phyloP scores from a whole-genome alignment of 2,888 invertebrate species.

The Margaritifera margaritifera region DNA sequence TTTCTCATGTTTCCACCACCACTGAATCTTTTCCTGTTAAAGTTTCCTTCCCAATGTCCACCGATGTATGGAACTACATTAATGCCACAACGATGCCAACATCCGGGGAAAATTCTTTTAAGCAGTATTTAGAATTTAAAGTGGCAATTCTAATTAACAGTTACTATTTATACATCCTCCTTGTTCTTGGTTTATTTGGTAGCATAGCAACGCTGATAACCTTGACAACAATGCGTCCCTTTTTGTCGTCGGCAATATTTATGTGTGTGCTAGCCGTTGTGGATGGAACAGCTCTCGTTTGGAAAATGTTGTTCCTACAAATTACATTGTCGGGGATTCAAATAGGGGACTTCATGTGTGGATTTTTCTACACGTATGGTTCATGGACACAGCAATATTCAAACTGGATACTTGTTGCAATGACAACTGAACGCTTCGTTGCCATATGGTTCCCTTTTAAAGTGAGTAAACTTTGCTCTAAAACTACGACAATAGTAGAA shows the following conservation, averaged over 20 bases:
- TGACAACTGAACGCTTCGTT: constrained; percentile 62
- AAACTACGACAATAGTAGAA: constrained; percentile 30
- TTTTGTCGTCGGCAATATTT: constrained; percentile 52
- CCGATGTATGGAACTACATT: background rate
- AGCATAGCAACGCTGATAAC: constrained; percentile 56
- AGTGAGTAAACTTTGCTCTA: constrained; percentile 50
- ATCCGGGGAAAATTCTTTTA: background rate
- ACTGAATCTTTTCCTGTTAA: no score
- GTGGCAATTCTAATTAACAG: constrained; percentile 48
- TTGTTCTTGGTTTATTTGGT: constrained; percentile 55
- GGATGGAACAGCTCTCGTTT: constrained; percentile 51
- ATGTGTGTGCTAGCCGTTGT: constrained; percentile 56
- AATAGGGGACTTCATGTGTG: constrained; percentile 48
- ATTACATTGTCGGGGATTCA: constrained; percentile 43
- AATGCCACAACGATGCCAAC: background rate
- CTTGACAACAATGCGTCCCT: constrained; percentile 51
- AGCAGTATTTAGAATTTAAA: constrained; percentile 25
- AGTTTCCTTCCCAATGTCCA: no score
- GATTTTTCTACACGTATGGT: constrained; percentile 49
- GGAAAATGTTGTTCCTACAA: constrained; percentile 47
- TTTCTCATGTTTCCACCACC: no score
- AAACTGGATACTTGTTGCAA: constrained; percentile 64
- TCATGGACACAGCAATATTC: constrained; percentile 53
- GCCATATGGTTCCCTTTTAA: constrained; percentile 64
- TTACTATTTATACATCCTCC: constrained; percentile 54